A percentile compares a stretch with the other conserved stretches of the same genome.
phyloP scores from a whole-genome alignment of 2,797 vertebrate genomes.

The Denticeps clupeoides region DNA sequence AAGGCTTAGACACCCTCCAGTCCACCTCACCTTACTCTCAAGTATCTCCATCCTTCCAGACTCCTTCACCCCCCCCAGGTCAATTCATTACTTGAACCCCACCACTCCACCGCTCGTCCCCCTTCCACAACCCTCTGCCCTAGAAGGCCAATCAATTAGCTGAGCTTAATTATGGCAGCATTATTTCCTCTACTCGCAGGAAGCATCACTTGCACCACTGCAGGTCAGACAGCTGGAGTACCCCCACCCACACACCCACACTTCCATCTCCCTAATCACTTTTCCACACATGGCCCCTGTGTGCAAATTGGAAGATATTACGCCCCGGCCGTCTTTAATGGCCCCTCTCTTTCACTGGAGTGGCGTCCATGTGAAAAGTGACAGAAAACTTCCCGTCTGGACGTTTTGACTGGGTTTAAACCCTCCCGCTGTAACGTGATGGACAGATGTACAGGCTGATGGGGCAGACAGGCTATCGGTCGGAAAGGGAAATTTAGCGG shows the following conservation, averaged over 20 bases:
- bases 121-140: background rate
- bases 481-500: no score
- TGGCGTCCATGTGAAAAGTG: no score
- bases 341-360: no score
- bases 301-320: slow-evolving; percentile 4
- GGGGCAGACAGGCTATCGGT: no score
- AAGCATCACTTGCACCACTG: no score
- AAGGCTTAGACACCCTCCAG: no score
- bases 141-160: slow-evolving; percentile 27
- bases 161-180: slow-evolving; percentile 27
- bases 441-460: no score
- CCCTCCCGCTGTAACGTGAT: no score
- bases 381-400: no score
- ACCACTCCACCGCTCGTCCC: background rate
- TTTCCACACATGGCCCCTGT: slow-evolving; percentile 15
- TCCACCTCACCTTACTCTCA: slow-evolving; percentile 1
- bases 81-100: slow-evolving; percentile 16
- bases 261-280: slow-evolving; percentile 20
- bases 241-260: slow-evolving; percentile 11
- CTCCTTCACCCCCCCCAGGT: slow-evolving; percentile 15
- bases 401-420: no score
- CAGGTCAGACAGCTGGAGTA: slow-evolving; percentile 22
- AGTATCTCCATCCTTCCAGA: background rate
- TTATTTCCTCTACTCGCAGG: slow-evolving; percentile 26
- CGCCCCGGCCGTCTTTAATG: no score